Evolutionary conservation across 1,140 invertebrate species (phyloP).

Genomic region (Drosophila truncata): DNA sequence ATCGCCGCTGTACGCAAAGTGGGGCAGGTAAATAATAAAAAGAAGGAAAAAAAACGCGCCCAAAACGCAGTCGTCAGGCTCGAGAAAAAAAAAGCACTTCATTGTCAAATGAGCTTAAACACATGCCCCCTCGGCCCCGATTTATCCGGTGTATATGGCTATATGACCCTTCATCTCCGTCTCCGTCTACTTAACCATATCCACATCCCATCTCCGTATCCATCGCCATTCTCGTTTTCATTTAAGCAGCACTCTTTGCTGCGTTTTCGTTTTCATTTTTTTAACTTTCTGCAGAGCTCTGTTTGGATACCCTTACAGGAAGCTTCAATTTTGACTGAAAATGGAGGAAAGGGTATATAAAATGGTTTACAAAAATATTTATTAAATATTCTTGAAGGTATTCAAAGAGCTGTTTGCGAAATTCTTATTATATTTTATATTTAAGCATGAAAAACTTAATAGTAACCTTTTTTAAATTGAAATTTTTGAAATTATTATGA

Average conservation of each 20-base stretch:
- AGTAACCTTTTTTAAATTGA: too few relatives aligned
- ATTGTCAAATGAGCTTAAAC: conserved; percentile 81
- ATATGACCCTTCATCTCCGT: background rate
- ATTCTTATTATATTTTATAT: background rate
- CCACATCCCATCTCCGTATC: conserved; percentile 1
- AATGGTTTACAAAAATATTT: background rate
- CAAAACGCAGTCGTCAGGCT: conserved; percentile 55
- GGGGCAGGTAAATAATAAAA: conserved; percentile 80
- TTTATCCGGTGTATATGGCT: background rate
- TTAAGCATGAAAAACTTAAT: too few relatives aligned
- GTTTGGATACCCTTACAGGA: conserved; percentile 1
- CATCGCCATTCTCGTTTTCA: conserved; percentile 42
- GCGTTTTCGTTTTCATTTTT: conserved; percentile 53
- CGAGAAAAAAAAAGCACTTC: conserved; percentile 46
- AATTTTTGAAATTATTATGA: background rate
- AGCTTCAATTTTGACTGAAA: background rate
- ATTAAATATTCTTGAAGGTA: background rate
- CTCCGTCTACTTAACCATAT: background rate
- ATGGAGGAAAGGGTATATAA: background rate
- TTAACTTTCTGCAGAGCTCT: conserved; percentile 1
- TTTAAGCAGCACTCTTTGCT: conserved; percentile 54
- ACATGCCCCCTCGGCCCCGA: conserved; percentile 49
- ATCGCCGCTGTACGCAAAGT: conserved; percentile 73
- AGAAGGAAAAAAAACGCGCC: conserved; percentile 57
- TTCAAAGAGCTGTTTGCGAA: background rate